phyloP scores from a whole-genome alignment of 2,797 vertebrate genomes.

The Lutjanus argentimaculatus region DNA sequence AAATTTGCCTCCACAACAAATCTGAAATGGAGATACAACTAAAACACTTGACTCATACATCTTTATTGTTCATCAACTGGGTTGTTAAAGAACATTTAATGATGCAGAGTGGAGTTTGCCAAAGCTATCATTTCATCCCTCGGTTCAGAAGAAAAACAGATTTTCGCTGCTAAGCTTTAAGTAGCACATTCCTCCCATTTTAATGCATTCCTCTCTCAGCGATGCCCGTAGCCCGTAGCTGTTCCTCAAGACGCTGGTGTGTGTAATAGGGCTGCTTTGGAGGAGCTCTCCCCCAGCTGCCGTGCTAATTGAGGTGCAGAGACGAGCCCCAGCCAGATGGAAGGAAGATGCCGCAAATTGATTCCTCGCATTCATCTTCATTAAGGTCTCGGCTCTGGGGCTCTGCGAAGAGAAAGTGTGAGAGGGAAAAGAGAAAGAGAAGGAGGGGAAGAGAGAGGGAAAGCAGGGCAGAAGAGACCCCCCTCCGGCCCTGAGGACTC shows the following conservation, averaged over 20 bases:
- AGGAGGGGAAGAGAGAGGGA: slow-evolving; percentile 30
- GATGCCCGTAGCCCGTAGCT: slow-evolving; percentile 64
- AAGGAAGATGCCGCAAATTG: slow-evolving; percentile 87
- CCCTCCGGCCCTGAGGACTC: slow-evolving; percentile 50
- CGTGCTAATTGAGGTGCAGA: slow-evolving; percentile 86
- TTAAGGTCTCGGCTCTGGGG: slow-evolving; percentile 84
- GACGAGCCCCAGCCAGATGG: slow-evolving; percentile 85
- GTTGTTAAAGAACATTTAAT: slow-evolving; percentile 43
- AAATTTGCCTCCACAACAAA: slow-evolving; percentile 19
- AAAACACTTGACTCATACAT: slow-evolving; percentile 11
- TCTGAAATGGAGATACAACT: not conserved
- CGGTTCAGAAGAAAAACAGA: slow-evolving; percentile 51
- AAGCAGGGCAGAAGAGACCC: slow-evolving; percentile 61
- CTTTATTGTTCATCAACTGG: slow-evolving; percentile 37
- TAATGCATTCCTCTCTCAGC: slow-evolving; percentile 61
- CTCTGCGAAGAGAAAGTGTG: slow-evolving; percentile 59
- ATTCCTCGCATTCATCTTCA: slow-evolving; percentile 89
- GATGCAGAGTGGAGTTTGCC: slow-evolving; percentile 36
- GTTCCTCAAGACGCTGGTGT: slow-evolving; percentile 71
- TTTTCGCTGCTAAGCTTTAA: slow-evolving; percentile 62
- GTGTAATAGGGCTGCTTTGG: slow-evolving; percentile 79
- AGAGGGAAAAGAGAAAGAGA: slow-evolving; percentile 35
- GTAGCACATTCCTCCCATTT: slow-evolving; percentile 63
- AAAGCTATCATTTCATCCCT: slow-evolving; percentile 51
- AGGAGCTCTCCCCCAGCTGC: slow-evolving; percentile 85